Conservation (phyloP, 2,888 invertebrate species). For the Synanthedon formicaeformis region DNA sequence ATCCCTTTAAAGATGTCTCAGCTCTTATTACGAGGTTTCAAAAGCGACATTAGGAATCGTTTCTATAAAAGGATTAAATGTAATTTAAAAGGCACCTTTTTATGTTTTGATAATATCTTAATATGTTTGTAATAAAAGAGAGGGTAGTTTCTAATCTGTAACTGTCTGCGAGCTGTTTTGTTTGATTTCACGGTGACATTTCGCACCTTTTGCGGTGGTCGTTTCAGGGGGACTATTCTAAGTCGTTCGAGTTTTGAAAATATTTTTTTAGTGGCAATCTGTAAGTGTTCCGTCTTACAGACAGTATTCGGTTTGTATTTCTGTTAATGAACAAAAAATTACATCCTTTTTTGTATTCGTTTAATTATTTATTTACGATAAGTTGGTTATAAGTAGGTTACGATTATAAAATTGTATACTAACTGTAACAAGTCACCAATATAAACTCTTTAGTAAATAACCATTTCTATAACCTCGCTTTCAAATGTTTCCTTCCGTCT, state of each 20-base stretch:
- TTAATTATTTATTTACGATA: too few relatives aligned
- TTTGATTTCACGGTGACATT: constrained; percentile 35
- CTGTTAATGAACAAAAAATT: too few relatives aligned
- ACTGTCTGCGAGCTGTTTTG: constrained; percentile 50
- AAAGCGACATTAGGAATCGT: neutral
- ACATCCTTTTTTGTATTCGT: too few relatives aligned
- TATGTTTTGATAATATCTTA: constrained; percentile 55
- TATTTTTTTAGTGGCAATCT: too few relatives aligned
- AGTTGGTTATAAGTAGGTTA: too few relatives aligned
- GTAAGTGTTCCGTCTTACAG: too few relatives aligned
- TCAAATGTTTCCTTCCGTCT: too few relatives aligned
- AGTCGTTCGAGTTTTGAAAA: neutral
- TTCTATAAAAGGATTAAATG: constrained; percentile 31
- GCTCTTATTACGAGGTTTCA: neutral
- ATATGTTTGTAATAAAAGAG: constrained; percentile 60
- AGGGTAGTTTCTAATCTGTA: constrained; percentile 62
- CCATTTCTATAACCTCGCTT: too few relatives aligned
- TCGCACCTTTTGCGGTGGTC: constrained; percentile 48
- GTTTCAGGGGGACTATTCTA: neutral
- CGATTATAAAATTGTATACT: too few relatives aligned
- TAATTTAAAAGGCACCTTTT: constrained; percentile 48
- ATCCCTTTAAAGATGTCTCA: neutral
- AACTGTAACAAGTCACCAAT: too few relatives aligned
- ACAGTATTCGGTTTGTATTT: too few relatives aligned
- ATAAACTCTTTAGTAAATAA: too few relatives aligned